These are phyloP conservation scores for Merodon equestris DNA, from an alignment of 2,888 invertebrate genomes.

Conservation along the genomic window DNA sequence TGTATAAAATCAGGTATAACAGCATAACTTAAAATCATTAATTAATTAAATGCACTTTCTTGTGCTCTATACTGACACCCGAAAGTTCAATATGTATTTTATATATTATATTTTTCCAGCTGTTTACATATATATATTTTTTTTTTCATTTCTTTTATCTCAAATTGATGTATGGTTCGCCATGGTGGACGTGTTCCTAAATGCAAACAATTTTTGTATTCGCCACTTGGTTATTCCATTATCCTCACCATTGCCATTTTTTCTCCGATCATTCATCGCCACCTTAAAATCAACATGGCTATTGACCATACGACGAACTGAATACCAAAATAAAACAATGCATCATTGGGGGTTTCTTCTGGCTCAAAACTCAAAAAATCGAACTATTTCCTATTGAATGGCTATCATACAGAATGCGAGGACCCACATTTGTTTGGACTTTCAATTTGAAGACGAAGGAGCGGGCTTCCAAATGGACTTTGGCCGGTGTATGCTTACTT, in stretches of 20 bases:
- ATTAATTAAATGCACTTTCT: slow-evolving; percentile 21
- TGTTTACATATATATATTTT: slow-evolving; percentile 26
- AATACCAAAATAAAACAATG: slow-evolving; percentile 23
- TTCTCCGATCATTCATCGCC: slow-evolving; percentile 21
- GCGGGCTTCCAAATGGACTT: slow-evolving; percentile 92
- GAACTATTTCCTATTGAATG: slow-evolving; percentile 59
- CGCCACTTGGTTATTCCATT: slow-evolving; percentile 45
- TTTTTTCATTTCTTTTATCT: slow-evolving; percentile 33
- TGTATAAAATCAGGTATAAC: slow-evolving; percentile 89
- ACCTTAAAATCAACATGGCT: slow-evolving; percentile 18
- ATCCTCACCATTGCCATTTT: slow-evolving; percentile 3
- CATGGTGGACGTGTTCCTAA: slow-evolving; percentile 52
- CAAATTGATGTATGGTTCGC: slow-evolving; percentile 33
- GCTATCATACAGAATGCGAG: slow-evolving; percentile 82
- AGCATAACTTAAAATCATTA: slow-evolving; percentile 25
- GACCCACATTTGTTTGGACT: slow-evolving; percentile 96
- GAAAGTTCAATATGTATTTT: slow-evolving; percentile 28
- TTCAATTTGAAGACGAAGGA: slow-evolving; percentile 94
- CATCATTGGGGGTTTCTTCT: slow-evolving; percentile 30
- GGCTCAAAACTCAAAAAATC: slow-evolving; percentile 32
- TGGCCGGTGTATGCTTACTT: slow-evolving; percentile 93
- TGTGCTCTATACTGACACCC: slow-evolving; percentile 3
- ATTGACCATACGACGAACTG: slow-evolving; percentile 29
- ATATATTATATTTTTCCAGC: slow-evolving; percentile 41
- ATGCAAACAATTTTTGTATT: slow-evolving; percentile 53